phyloP scores from a whole-genome alignment of 2,888 invertebrate species.

The Frankliniella intonsa region DNA sequence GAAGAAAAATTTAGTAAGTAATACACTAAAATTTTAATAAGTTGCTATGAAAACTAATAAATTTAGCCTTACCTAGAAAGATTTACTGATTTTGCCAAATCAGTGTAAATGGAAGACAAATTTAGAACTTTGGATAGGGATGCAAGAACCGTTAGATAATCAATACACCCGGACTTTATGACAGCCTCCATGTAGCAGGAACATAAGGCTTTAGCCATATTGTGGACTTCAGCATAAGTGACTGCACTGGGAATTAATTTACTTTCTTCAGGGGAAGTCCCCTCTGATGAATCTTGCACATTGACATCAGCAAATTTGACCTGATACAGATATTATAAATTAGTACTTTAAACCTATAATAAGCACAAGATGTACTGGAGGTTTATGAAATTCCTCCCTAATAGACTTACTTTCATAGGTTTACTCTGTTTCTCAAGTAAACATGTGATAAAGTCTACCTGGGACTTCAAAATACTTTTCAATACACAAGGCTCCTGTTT shows the following conservation, averaged over 20 bases:
- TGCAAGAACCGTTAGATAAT: neutral
- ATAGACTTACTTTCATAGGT: neutral
- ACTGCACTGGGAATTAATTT: neutral
- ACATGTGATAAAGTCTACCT: neutral
- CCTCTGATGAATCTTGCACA: neutral
- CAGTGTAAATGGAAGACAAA: neutral
- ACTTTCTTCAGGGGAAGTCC: neutral
- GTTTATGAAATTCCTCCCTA: neutral
- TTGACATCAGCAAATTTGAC: slow-evolving; percentile 2
- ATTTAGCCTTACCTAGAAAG: neutral
- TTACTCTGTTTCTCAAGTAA: neutral
- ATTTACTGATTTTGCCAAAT: neutral
- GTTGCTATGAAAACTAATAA: neutral
- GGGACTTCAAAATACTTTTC: neutral
- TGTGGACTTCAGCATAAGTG: neutral
- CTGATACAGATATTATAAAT: neutral
- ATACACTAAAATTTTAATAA: neutral
- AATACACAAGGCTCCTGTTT: neutral
- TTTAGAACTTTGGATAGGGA: neutral
- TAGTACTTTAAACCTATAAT: neutral
- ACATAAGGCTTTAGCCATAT: neutral
- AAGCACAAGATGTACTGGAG: neutral
- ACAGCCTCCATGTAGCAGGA: neutral
- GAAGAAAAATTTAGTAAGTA: neutral
- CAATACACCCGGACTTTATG: neutral